Percentiles rank a stretch among this genome's conserved stretches.
These are phyloP conservation scores for Chelmon rostratus DNA, from an alignment of 2,797 vertebrate genomes.

Conservation along the genomic window DNA sequence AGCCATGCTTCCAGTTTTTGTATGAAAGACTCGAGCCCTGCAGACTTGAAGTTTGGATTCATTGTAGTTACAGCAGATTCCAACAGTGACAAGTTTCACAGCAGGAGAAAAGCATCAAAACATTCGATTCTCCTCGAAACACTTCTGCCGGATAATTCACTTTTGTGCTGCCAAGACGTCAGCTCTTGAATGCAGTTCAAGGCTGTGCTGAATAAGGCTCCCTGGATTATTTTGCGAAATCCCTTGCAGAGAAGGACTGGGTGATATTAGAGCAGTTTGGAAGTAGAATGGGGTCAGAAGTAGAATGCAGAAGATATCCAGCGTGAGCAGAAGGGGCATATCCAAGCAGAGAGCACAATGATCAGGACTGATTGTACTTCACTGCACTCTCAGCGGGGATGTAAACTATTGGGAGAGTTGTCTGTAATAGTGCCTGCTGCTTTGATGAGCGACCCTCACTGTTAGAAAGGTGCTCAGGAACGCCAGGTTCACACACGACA, in stretches of 20 bases:
- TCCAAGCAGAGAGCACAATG: conserved; percentile 11
- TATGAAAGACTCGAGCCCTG: background rate
- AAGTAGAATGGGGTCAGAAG: conserved; percentile 21
- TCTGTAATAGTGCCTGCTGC: background rate
- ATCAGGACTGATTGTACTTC: conserved; percentile 1
- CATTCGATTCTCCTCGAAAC: conserved; percentile 27
- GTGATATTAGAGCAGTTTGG: conserved; percentile 4
- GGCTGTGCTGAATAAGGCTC: conserved; percentile 25
- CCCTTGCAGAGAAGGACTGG: conserved; percentile 21
- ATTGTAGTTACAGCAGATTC: conserved; percentile 12
- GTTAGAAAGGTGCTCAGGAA: background rate
- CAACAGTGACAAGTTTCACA: conserved; percentile 25
- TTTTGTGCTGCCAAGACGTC: conserved; percentile 17
- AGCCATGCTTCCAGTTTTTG: conserved; percentile 11
- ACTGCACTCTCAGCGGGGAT: background rate
- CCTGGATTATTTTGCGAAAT: conserved; percentile 49
- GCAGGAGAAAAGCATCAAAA: conserved; percentile 35
- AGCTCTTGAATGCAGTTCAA: conserved; percentile 36
- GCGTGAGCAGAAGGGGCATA: background rate
- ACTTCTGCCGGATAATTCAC: conserved; percentile 30
- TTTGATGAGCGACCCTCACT: background rate
- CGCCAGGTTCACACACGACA: background rate
- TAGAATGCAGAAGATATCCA: background rate
- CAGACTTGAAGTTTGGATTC: conserved; percentile 32
- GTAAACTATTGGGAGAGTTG: conserved; percentile 11